Percentiles rank a stretch among this genome's conserved stretches.
Evolutionary conservation across 2,888 invertebrate genomes (phyloP).

Genomic region (Rhamphomyia laevipes): DNA sequence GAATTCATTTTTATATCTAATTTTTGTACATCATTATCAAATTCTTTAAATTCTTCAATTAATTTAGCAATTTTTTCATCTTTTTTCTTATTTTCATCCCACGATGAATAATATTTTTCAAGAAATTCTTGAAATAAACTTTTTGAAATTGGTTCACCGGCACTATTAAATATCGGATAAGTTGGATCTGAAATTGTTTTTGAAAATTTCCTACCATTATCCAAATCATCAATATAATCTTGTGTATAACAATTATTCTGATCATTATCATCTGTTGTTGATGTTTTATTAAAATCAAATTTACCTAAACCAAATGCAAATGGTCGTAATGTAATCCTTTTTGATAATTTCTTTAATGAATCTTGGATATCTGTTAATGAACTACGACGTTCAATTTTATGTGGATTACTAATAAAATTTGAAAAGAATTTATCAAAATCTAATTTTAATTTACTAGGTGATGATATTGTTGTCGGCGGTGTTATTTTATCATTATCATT

Average conservation of each 20-base stretch:
- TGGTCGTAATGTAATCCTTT: conserved; percentile 46
- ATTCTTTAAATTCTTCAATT: conserved; percentile 26
- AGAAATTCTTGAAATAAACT: conserved; percentile 59
- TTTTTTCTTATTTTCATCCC: conserved; percentile 26
- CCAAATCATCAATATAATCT: conserved; percentile 26
- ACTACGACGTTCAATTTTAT: conserved; percentile 39
- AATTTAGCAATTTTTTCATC: conserved; percentile 26
- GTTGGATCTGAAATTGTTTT: conserved; percentile 68
- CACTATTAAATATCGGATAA: conserved; percentile 62
- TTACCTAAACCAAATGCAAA: conserved; percentile 39
- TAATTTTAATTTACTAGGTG: conserved; percentile 18
- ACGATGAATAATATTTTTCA: conserved; percentile 49
- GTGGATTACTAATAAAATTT: conserved; percentile 29
- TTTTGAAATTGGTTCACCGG: conserved; percentile 62
- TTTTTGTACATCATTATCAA: conserved; percentile 35
- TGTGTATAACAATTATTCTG: conserved; percentile 5
- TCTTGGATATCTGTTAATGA: conserved; percentile 51
- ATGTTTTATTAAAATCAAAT: conserved; percentile 26
- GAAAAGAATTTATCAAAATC: conserved; percentile 35
- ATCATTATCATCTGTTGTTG: conserved; percentile 19
- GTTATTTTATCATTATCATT: conserved; percentile 19
- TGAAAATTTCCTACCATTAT: conserved; percentile 39
- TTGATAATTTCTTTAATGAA: conserved; percentile 44
- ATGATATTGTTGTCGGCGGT: background rate
- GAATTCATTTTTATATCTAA: conserved; percentile 37